Base-by-base conservation (phyloP, 1,140 invertebrate species). In the Bombus haemorrhoidalis region DNA sequence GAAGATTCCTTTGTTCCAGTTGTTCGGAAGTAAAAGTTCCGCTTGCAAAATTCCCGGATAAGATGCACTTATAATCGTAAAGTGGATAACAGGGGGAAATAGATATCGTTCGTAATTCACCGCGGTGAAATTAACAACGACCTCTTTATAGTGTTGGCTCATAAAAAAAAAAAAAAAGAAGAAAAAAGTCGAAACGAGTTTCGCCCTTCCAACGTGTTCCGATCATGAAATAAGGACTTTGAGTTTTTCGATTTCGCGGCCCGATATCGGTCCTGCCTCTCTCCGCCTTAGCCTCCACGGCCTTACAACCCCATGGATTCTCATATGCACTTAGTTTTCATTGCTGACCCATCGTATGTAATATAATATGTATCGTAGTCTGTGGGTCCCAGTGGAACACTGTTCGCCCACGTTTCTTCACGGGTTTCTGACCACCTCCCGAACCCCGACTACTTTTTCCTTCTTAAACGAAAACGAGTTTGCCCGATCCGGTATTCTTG, bases 251-350 rank as follows among this genome's bases (percentile, higher is more conserved):
- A 87, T 90, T 90, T 86, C 62, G 78, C 59, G 66, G 66, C 25
- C 64, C 59, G 53, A 89, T 86, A 77, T 57, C 80, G 74, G n/a
- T 41, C 71, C 22, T 39, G 47, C 18, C 25, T 12, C 32, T 25
- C 41, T 72, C 43, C 68, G 72, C 68, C 81, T 71, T 73, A 28
- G 32, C 71, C 71, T 77, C 68, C 76, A 39, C 80, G 57, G 66
- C 37, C 80, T 86, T 83, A 88, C 69, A 93, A 94, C 92, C 92
- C 92, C 93, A 93, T 95, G 94, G 93, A 95, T 94, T 95, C 93
- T 95, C 94, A 95, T 95, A 95, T 94, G 94, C 94, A 94, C 94
- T 95, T 95, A 95, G 92, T 95, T 95, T 95, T 95, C 94, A 95
- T 95, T 95, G 94, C 93, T 90, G 82, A 89, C 91, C 91, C 91